A percentile compares a stretch with the other conserved stretches of the same genome.
phyloP scores from a whole-genome alignment of 2,888 invertebrate species.

The Cosmia trapezina region DNA sequence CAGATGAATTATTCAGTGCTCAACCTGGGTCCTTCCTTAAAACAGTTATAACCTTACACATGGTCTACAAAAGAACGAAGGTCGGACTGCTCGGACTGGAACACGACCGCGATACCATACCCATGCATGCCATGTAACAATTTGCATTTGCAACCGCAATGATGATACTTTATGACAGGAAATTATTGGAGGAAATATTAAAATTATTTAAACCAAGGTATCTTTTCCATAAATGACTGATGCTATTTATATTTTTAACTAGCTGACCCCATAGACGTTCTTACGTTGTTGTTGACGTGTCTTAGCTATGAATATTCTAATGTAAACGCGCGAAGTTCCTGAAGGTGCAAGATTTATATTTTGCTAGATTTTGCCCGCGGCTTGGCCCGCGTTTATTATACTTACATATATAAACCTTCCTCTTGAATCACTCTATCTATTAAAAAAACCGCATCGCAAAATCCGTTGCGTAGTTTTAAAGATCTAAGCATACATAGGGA shows the following conservation, averaged over 20 bases:
- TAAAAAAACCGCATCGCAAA: too few relatives aligned
- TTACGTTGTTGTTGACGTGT: too few relatives aligned
- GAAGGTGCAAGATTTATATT: too few relatives aligned
- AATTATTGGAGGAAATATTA: conserved; percentile 9
- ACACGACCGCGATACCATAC: conserved; percentile 6
- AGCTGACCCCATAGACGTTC: too few relatives aligned
- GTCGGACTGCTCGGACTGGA: conserved; percentile 9
- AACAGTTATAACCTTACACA: background rate
- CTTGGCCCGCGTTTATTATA: too few relatives aligned
- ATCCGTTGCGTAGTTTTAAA: too few relatives aligned
- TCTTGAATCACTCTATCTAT: too few relatives aligned
- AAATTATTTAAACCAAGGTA: background rate
- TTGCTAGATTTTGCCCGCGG: too few relatives aligned
- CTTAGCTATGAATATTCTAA: too few relatives aligned
- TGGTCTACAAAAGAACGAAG: conserved; percentile 22
- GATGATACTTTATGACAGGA: conserved; percentile 3
- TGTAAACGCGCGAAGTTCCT: too few relatives aligned
- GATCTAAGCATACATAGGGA: too few relatives aligned
- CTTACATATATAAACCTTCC: too few relatives aligned
- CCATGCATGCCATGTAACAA: background rate
- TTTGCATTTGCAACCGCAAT: background rate
- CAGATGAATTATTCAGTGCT: conserved; percentile 44
- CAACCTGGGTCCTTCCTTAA: conserved; percentile 25
- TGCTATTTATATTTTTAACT: background rate
- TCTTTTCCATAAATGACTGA: background rate